phyloP scores from a whole-genome alignment of 2,797 vertebrate species.

The Acanthiza pusilla region DNA sequence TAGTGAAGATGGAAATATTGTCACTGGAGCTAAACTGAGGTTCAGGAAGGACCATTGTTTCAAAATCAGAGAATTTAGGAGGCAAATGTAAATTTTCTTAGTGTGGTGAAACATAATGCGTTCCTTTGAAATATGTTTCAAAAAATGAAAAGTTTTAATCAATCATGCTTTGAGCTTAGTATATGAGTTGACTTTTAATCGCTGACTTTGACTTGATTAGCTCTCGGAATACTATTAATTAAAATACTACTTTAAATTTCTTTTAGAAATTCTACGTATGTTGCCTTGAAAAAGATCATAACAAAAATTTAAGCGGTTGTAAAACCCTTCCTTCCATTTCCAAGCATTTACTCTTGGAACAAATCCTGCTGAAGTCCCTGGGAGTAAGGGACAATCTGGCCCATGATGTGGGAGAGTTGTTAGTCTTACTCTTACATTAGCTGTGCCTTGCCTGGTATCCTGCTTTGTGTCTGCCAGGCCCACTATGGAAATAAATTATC shows the following conservation, averaged over 20 bases:
- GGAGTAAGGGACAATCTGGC: background rate
- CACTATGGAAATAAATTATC: background rate
- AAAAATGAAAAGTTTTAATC: background rate
- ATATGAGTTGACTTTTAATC: background rate
- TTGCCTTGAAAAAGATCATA: background rate
- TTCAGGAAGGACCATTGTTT: background rate
- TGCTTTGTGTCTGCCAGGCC: background rate
- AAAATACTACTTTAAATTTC: background rate
- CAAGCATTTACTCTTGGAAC: background rate
- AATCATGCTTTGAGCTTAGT: background rate
- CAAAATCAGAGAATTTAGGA: background rate
- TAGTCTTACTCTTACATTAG: background rate
- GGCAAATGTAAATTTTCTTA: background rate
- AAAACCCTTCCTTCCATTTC: background rate
- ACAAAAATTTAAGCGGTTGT: background rate
- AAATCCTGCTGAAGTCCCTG: background rate
- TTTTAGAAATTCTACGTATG: background rate
- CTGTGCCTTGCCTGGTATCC: background rate
- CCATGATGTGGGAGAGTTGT: background rate
- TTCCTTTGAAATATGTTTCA: background rate
- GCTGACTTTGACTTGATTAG: background rate
- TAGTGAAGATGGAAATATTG: background rate
- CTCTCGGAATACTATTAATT: no score
- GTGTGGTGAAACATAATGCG: background rate
- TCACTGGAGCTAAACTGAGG: background rate